Conservation (phyloP, 1,140 invertebrate genomes). For the Drosophila sucinea region DNA sequence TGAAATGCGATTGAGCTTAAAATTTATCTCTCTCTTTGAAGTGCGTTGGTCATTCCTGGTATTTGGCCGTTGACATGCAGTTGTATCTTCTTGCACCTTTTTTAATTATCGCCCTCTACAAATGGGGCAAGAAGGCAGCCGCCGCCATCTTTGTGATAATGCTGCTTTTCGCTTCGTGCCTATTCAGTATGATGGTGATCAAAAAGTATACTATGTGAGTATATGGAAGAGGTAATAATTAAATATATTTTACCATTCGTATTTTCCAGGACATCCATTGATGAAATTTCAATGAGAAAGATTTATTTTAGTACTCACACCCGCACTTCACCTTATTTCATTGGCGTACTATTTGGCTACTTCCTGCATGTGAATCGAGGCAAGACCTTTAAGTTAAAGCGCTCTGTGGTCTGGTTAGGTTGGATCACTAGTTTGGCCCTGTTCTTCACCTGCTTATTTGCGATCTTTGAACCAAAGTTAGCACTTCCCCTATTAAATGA, state of each 20-base stretch:
- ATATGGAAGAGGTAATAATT: no score
- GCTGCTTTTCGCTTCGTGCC: conserved; percentile 39
- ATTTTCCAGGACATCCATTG: not conserved
- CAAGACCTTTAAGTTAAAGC: conserved; percentile 29
- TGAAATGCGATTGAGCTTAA: not conserved
- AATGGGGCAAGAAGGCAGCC: conserved; percentile 83
- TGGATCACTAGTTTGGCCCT: conserved; percentile 54
- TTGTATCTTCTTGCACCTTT: conserved; percentile 90
- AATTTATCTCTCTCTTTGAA: conserved; percentile 69
- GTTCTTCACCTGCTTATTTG: conserved; percentile 61
- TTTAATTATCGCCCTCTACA: conserved; percentile 88
- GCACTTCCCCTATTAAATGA: conserved; percentile 77
- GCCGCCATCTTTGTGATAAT: conserved; percentile 37
- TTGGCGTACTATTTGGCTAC: conserved; percentile 59
- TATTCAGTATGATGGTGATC: conserved; percentile 57
- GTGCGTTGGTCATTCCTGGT: conserved; percentile 96
- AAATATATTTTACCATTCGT: not conserved
- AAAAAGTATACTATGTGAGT: conserved; percentile 46
- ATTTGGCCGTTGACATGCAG: conserved; percentile 93
- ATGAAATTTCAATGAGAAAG: not conserved
- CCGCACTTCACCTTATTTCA: conserved; percentile 49
- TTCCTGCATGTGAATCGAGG: conserved; percentile 40
- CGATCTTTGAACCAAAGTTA: conserved; percentile 41
- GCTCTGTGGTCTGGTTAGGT: not conserved
- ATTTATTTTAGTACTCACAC: conserved; percentile 54